phyloP scores from a whole-genome alignment of 2,113 vertebrate genomes.

The Macroglossus sobrinus region DNA sequence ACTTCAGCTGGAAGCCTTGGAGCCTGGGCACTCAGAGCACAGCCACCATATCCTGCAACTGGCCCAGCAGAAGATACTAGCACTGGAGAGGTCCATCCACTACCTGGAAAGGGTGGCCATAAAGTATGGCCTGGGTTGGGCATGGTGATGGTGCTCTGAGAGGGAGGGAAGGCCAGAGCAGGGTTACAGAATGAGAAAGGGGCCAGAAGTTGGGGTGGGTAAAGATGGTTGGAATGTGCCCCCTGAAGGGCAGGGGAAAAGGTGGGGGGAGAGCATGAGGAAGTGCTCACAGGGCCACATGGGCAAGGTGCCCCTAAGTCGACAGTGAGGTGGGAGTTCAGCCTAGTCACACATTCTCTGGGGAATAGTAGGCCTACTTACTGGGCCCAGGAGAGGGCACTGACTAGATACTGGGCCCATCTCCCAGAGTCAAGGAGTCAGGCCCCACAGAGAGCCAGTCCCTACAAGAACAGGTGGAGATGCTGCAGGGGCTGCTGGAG shows the following conservation, averaged over 20 bases:
- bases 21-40: constrained; percentile 71
- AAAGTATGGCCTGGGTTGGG: constrained; percentile 78
- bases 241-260: background rate
- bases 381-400: background rate
- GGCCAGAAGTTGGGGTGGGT: background rate
- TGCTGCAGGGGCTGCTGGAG: constrained; percentile 84
- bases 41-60: constrained; percentile 74
- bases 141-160: background rate
- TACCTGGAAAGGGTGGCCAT: constrained; percentile 86
- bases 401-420: background rate
- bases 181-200: background rate
- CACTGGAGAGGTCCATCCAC: constrained; percentile 85
- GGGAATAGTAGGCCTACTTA: background rate
- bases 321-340: background rate
- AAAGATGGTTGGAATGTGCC: background rate
- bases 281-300: background rate
- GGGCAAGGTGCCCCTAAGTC: background rate
- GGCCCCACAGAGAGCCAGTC: constrained; percentile 84
- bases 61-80: constrained; percentile 83
- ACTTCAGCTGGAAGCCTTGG: constrained; percentile 74
- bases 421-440: constrained; percentile 85
- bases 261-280: background rate
- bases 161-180: background rate
- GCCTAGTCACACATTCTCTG: background rate
- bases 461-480: constrained; percentile 85